phyloP scores from a whole-genome alignment of 2,797 vertebrate genomes.

The Spinus pinus region DNA sequence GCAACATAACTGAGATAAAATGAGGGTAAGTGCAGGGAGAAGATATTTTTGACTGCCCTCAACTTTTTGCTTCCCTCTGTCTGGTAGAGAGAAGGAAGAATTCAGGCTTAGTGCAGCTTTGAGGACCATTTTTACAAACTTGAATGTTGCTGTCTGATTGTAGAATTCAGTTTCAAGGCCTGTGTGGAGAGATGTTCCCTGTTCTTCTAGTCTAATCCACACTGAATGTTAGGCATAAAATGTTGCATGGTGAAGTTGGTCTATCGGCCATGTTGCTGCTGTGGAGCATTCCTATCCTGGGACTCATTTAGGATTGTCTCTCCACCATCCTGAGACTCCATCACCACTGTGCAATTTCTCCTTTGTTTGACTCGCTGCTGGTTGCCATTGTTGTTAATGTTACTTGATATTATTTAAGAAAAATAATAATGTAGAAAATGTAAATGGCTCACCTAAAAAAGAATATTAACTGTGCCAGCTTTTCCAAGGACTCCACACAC shows the following conservation, averaged over 20 bases:
- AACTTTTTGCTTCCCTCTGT: not conserved
- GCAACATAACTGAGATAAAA: not conserved
- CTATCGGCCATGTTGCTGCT: not conserved
- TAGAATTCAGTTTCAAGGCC: not conserved
- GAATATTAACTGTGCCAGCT: not conserved
- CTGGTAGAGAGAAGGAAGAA: not conserved
- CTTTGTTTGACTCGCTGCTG: not conserved
- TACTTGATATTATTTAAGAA: not conserved
- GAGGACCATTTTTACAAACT: not conserved
- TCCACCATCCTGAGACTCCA: not conserved
- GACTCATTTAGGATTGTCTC: not conserved
- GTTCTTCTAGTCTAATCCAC: not conserved
- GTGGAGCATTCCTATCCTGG: not conserved
- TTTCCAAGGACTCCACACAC: not conserved
- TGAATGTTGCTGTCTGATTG: not conserved
- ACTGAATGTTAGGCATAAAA: not conserved
- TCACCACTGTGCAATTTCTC: not conserved
- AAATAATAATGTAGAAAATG: not conserved
- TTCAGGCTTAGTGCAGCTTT: not conserved
- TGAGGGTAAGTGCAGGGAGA: not conserved
- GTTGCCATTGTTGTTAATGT: not conserved
- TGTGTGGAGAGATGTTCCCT: not conserved
- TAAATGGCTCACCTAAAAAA: not conserved
- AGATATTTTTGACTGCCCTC: slow-evolving; percentile 20
- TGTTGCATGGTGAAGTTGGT: not conserved